phyloP scores from a whole-genome alignment of 2,888 invertebrate species.

The Plusia festucae region DNA sequence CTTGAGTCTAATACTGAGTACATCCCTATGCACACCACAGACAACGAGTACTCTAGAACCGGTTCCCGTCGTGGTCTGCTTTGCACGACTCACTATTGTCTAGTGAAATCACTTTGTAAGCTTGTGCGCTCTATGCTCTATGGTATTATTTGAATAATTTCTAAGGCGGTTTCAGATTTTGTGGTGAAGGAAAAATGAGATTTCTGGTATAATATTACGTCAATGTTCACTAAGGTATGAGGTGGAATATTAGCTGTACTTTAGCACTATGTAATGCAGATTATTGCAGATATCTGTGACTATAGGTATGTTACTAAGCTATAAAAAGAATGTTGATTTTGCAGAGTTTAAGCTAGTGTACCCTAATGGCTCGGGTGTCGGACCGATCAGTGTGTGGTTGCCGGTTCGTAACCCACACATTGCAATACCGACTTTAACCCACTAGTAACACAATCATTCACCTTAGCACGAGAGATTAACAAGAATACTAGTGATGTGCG shows the following conservation, averaged over 20 bases:
- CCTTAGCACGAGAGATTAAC: too few relatives aligned
- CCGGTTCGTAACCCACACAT: too few relatives aligned
- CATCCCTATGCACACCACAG: neutral
- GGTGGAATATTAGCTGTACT: neutral
- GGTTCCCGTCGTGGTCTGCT: slow-evolving; percentile 77
- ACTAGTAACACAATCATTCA: too few relatives aligned
- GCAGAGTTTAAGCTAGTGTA: too few relatives aligned
- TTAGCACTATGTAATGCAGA: too few relatives aligned
- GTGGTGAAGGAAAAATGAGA: slow-evolving; percentile 42
- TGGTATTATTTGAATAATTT: slow-evolving; percentile 45
- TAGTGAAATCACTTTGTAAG: slow-evolving; percentile 71
- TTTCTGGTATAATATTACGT: slow-evolving; percentile 34
- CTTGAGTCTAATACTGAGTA: neutral
- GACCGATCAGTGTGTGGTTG: too few relatives aligned
- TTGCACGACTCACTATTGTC: slow-evolving; percentile 80
- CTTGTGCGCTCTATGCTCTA: slow-evolving; percentile 36
- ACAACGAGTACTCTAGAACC: slow-evolving; percentile 66
- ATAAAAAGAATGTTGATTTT: too few relatives aligned
- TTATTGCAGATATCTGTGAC: too few relatives aligned
- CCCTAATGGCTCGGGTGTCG: too few relatives aligned
- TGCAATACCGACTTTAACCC: too few relatives aligned
- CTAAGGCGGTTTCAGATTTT: slow-evolving; percentile 49
- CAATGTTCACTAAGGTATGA: neutral
- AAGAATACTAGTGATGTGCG: too few relatives aligned
- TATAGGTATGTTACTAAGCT: too few relatives aligned